Evolutionary conservation across 1,140 invertebrate genomes (phyloP), one percentile per base, ranked within the genome.

Genomic region (Drosophila equinoxialis): DNA sequence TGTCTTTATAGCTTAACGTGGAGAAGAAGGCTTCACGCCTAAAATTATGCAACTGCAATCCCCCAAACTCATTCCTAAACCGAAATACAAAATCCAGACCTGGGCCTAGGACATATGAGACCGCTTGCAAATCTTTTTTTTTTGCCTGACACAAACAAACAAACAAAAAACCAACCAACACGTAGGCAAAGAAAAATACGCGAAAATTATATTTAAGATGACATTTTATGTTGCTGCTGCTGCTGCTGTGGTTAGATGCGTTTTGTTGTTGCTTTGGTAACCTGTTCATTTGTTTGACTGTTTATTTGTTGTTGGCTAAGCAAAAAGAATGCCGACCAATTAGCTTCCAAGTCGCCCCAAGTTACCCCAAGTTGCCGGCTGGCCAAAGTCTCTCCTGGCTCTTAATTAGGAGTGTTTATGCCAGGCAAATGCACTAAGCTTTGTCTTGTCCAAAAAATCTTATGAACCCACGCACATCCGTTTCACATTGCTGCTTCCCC

Each of bases 181-280:
- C 62, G 79, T 71, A 57, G 77, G 54, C 62, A 60, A 74, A 72
- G 74, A 78, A 89, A 80, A 84, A 78, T 74, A 77, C 77, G 80
- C 77, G 74, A 87, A 87, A 87, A 87, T 89, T 89, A 89, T 90
- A 89, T 89, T 89, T 89, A 89, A 89, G 84, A 90, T 84, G 84
- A 89, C 84, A 89, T 85, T 83, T 85, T 85, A 75, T 79, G 68
- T 79, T 33, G 54, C 23, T 33, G 11, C 54, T 26, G 8, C 23
- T 55, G 57, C 14, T 59, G n/a, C 33, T 58, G 55, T 35, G 57
- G 57, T 59, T 37, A 33, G 26, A 42, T 60, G 65, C 17, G 37
- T 58, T 13, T 41, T 60, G 62, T 54, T 39, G 39, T 69, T 57
- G 65, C 37, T 71, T 64, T 68, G 79, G 72, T 70, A 79, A 79